Evolutionary conservation across 2,113 vertebrate species (phyloP).

Genomic region (Dasyurus viverrinus): DNA sequence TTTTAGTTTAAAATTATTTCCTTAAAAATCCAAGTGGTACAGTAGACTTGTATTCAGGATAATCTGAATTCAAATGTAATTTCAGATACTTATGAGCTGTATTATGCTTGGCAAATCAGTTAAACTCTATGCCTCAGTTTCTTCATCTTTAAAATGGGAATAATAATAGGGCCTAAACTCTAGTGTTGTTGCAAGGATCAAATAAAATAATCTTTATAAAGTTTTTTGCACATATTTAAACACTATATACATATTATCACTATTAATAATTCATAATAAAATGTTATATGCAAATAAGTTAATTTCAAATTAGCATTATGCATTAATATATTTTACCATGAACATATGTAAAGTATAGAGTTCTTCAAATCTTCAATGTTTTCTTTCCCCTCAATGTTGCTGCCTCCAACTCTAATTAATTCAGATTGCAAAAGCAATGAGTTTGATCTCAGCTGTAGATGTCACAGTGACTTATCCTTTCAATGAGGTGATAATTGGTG

Average conservation of each 20-base stretch:
- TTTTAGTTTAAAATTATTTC: constrained; percentile 57
- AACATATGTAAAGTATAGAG: constrained; percentile 66
- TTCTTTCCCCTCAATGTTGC: constrained; percentile 63
- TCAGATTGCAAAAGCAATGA: constrained; percentile 72
- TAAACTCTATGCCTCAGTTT: neutral
- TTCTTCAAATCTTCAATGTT: constrained; percentile 61
- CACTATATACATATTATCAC: neutral
- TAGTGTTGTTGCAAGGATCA: neutral
- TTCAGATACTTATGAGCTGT: neutral
- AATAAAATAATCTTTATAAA: neutral
- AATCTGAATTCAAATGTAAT: neutral
- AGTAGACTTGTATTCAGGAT: neutral
- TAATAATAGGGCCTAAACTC: neutral
- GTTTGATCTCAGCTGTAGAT: constrained; percentile 75
- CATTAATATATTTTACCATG: constrained; percentile 59
- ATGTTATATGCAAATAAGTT: constrained; percentile 59
- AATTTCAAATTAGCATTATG: constrained; percentile 39
- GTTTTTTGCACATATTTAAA: neutral
- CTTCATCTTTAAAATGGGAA: neutral
- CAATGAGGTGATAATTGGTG: constrained; percentile 73
- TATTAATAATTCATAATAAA: neutral
- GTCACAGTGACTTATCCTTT: constrained; percentile 72
- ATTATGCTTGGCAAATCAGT: neutral
- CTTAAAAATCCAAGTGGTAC: constrained; percentile 28
- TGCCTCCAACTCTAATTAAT: constrained; percentile 74